These are phyloP conservation scores for Rhea pennata DNA, from an alignment of 2,113 vertebrate genomes.

Conservation along the genomic window DNA sequence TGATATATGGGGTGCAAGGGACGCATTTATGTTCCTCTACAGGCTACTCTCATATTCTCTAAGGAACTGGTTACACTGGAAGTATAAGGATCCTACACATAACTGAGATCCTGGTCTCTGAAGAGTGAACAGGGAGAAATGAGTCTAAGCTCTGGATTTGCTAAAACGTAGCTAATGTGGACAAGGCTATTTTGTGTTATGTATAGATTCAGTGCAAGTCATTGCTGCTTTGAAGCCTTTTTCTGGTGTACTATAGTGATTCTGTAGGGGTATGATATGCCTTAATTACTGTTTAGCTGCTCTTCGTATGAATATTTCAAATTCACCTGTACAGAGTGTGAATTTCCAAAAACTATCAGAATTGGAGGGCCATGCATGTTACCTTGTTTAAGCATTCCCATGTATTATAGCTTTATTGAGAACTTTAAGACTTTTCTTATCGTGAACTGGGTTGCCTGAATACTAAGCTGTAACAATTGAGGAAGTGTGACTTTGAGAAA, in stretches of 20 bases:
- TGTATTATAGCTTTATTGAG: background rate
- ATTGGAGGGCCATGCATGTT: background rate
- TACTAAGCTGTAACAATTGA: background rate
- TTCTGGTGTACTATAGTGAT: background rate
- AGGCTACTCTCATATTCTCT: background rate
- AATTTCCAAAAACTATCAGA: background rate
- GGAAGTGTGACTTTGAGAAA: background rate
- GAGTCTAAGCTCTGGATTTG: background rate
- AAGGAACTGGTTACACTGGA: background rate
- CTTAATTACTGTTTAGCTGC: background rate
- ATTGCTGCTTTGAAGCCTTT: background rate
- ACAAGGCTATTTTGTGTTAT: background rate
- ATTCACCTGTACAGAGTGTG: background rate
- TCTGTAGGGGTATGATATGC: background rate
- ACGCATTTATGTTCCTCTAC: background rate
- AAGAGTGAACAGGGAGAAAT: background rate
- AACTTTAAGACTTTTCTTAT: background rate
- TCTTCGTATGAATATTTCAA: background rate
- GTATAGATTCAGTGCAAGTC: background rate
- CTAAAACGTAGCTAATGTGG: accelerated
- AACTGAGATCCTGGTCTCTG: background rate
- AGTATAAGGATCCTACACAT: background rate
- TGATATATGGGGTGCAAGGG: background rate
- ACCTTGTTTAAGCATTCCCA: background rate
- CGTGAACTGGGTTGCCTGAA: background rate